Conservation (phyloP, 1,140 invertebrate species). For the Neodiprion pinetum region DNA sequence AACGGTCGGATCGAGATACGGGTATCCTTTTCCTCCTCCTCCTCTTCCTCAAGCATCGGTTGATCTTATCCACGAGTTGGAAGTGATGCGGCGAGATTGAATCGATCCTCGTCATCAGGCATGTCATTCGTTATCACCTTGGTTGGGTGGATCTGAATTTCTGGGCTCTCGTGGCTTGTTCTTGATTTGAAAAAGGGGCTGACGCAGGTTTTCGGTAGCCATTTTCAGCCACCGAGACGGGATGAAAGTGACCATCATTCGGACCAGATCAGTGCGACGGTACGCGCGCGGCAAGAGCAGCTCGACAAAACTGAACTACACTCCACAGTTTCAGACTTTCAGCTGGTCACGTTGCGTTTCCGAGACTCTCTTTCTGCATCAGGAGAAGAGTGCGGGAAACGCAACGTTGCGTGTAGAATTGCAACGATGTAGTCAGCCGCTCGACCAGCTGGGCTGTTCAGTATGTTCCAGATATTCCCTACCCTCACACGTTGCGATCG, state of each 20-base stretch:
- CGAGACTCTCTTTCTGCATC: slow-evolving; percentile 34
- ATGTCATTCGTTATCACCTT: no score
- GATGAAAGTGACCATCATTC: neutral
- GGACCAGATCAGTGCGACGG: neutral
- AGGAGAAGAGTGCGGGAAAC: slow-evolving; percentile 34
- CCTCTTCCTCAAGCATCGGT: no score
- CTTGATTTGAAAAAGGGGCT: no score
- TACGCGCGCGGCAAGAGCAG: neutral
- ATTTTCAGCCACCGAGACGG: no score
- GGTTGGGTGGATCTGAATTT: no score
- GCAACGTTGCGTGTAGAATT: slow-evolving; percentile 33
- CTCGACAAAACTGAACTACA: slow-evolving; percentile 11
- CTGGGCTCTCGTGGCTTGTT: no score
- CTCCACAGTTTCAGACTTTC: slow-evolving; percentile 29
- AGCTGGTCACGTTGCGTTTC: slow-evolving; percentile 43
- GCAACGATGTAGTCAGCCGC: neutral
- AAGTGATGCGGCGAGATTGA: no score
- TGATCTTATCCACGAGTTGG: no score
- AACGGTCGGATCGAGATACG: no score
- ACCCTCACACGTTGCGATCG: slow-evolving; percentile 31
- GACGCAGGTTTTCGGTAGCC: no score
- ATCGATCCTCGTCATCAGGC: no score
- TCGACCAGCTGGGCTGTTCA: neutral
- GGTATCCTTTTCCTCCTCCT: no score
- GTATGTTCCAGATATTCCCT: slow-evolving; percentile 11